These are phyloP conservation scores for Drosophila gaucha DNA, from an alignment of 2,888 invertebrate genomes.

Conservation along the genomic window DNA sequence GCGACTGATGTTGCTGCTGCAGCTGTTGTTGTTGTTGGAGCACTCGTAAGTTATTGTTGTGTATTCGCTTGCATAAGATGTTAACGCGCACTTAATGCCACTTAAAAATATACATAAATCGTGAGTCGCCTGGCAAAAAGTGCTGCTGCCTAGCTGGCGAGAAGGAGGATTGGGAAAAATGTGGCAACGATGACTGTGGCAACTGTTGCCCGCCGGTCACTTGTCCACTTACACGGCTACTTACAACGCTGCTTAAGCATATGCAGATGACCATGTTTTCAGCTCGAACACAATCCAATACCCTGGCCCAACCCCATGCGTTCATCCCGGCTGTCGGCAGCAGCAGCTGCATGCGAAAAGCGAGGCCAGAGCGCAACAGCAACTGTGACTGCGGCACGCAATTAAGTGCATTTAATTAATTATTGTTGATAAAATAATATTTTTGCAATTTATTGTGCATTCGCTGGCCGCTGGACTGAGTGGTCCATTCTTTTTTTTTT, in stretches of 20 bases:
- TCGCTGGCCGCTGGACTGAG: constrained; percentile 35
- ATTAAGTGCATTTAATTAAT: constrained; percentile 81
- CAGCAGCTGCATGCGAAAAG: constrained; percentile 60
- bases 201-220: constrained; percentile 54
- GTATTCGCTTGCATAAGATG: constrained; percentile 71
- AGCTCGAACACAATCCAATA: constrained; percentile 3
- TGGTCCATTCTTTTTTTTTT: constrained; percentile 19
- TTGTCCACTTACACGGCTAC: constrained; percentile 78
- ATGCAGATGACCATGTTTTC: constrained; percentile 69
- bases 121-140: constrained; percentile 31
- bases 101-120: constrained; percentile 80
- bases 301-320: neutral
- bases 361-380: constrained; percentile 38
- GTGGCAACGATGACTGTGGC: constrained; percentile 26
- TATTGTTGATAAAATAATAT: constrained; percentile 81
- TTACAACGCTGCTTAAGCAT: constrained; percentile 75
- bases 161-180: neutral
- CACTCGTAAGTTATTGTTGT: constrained; percentile 53
- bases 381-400: constrained; percentile 70
- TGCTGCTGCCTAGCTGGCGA: neutral
- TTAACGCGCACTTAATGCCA: constrained; percentile 81
- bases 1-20: constrained; percentile 17
- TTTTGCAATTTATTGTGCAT: constrained; percentile 77
- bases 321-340: constrained; percentile 31
- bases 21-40: constrained; percentile 24